A percentile compares a stretch with the other conserved stretches of the same genome.
These are phyloP conservation scores for Trichomycterus rosablanca DNA, from an alignment of 2,113 vertebrate genomes.

Conservation along the genomic window DNA sequence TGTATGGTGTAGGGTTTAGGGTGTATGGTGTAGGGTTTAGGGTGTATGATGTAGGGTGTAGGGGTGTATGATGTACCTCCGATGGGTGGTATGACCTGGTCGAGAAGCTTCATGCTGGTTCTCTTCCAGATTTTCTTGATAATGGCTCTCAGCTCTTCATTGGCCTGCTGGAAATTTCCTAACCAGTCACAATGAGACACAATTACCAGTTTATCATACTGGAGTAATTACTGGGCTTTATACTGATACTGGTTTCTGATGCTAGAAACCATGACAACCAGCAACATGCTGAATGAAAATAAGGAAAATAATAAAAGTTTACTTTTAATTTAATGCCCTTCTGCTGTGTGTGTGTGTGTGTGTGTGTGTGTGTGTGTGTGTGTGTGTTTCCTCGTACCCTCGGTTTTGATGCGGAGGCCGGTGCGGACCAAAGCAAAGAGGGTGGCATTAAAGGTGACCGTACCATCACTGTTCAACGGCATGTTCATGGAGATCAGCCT, in stretches of 20 bases:
- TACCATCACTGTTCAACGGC: conserved; percentile 90
- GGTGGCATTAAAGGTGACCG: conserved; percentile 89
- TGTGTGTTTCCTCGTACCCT: conserved; percentile 64
- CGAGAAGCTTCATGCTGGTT: conserved; percentile 92
- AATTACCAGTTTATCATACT: not conserved
- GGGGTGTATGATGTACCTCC: conserved; percentile 66
- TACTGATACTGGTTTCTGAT: too few relatives aligned
- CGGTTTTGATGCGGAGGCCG: conserved; percentile 90
- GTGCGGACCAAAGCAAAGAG: conserved; percentile 88
- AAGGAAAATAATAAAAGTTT: too few relatives aligned
- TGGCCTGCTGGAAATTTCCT: conserved; percentile 92
- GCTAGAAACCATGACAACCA: too few relatives aligned
- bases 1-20: not conserved
- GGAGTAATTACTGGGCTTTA: too few relatives aligned
- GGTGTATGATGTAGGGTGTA: not conserved
- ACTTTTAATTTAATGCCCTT: too few relatives aligned
- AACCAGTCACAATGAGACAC: conserved; percentile 4
- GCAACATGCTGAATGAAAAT: too few relatives aligned
- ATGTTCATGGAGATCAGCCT: conserved; percentile 93
- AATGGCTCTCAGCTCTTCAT: conserved; percentile 86
- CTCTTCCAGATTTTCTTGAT: conserved; percentile 97
- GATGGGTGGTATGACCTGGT: conserved; percentile 91
- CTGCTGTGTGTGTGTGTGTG: not conserved
- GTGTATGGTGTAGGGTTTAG: not conserved
- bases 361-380: not conserved